Base-by-base conservation (phyloP, 2,113 vertebrate genomes). In the Todiramphus chloris region DNA sequence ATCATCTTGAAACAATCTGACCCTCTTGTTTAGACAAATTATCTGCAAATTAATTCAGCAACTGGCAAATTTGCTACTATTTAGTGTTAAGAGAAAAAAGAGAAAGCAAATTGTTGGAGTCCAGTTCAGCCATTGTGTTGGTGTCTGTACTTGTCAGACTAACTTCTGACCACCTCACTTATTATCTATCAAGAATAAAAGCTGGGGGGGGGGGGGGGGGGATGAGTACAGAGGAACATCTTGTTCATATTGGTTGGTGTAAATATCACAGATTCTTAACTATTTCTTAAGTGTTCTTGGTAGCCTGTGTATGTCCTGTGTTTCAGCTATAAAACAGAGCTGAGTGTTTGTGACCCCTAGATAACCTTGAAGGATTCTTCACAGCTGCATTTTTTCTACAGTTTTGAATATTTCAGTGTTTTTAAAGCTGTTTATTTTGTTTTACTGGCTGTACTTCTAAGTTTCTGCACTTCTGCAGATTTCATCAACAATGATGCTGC, bases 201-300 rank as follows among this genome's bases (percentile, higher is more conserved):
- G 1, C 4, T 50, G 13, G 3, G 11, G 2, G 6, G 20, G 11
- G 11, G 21, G 6, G 23, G 10, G n/a, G n/a, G n/a, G n/a, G n/a
- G n/a, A 11, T 7, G 8, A 39, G 7, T 55, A 25, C 5, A 60
- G 28, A 67, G 17, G 10, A 68, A 80, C 50, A 43, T 24, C 11
- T 63, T 74, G 2, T 43, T 72, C 0, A 31, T 59, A 83, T 84
- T 41, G 3, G 5, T 37, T 77, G 4, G 2, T 58, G 23, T 30
- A 30, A 87, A 83, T 21, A 62, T 46, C 21, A 56, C 16, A 21
- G 13, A 43, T 50, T 91, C 15, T 30, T 60, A 69, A 56, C 10
- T 1, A 17, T 77, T 93, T 91, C 10, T 82, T 6, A 15, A 7
- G 5, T 60, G 14, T 60, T 91, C 64, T 67, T 81, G 13, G 20